These are phyloP conservation scores for Dermolepida albohirtum DNA, from an alignment of 2,888 invertebrate species.

Conservation along the genomic window DNA sequence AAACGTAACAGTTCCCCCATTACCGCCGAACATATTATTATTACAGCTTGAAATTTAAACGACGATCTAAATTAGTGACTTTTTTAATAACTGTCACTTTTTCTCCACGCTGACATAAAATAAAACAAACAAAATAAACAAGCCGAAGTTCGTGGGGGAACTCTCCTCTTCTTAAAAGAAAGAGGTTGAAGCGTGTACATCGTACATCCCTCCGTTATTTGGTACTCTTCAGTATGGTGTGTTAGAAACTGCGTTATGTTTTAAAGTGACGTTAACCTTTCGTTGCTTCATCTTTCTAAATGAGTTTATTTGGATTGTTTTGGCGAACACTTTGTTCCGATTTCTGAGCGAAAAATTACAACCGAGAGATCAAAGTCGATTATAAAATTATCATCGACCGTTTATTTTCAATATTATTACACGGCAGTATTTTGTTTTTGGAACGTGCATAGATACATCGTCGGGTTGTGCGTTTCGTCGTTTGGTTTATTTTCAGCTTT, in stretches of 20 bases:
- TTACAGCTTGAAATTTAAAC: slow-evolving; percentile 39
- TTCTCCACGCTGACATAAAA: slow-evolving; percentile 42
- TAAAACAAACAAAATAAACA: slow-evolving; percentile 42
- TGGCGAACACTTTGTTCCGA: slow-evolving; percentile 39
- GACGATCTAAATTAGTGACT: slow-evolving; percentile 35
- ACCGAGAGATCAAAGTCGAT: slow-evolving; percentile 40
- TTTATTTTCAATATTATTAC: slow-evolving; percentile 41
- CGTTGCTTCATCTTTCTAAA: slow-evolving; percentile 17
- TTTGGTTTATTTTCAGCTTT: slow-evolving; percentile 39
- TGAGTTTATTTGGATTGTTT: slow-evolving; percentile 37
- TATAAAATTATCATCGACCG: slow-evolving; percentile 23
- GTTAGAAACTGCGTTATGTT: slow-evolving; percentile 5
- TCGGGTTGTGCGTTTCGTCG: slow-evolving; percentile 40
- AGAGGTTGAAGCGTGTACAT: neutral
- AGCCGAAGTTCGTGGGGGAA: slow-evolving; percentile 4
- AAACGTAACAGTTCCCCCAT: slow-evolving; percentile 18
- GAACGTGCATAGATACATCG: slow-evolving; percentile 29
- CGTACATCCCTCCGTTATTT: neutral
- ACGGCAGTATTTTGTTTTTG: slow-evolving; percentile 27
- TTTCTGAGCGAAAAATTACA: slow-evolving; percentile 32
- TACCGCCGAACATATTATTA: slow-evolving; percentile 30
- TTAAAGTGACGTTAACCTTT: slow-evolving; percentile 34
- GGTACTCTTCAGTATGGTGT: neutral
- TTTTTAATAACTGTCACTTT: slow-evolving; percentile 40
- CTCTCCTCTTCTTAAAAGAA: neutral